Percentiles rank a stretch among this genome's conserved stretches.
Evolutionary conservation across 2,113 vertebrate species (phyloP).

Genomic region (Acinonyx jubatus): DNA sequence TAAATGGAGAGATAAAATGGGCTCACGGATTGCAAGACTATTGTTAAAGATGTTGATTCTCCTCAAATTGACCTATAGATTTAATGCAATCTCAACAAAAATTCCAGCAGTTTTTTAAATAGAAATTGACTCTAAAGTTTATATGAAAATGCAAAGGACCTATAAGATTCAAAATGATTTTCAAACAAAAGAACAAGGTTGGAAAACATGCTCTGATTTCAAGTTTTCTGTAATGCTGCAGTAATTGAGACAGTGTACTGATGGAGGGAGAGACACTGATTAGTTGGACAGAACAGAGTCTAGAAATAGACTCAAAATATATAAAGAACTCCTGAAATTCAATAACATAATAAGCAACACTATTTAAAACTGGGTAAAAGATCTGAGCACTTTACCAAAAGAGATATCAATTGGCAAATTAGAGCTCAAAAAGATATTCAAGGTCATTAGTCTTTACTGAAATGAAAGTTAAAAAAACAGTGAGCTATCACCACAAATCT

Average conservation of each 20-base stretch:
- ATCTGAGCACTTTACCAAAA: neutral
- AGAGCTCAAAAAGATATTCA: neutral
- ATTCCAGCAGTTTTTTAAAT: neutral
- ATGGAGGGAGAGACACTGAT: neutral
- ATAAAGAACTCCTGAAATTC: neutral
- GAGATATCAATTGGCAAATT: neutral
- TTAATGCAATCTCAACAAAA: neutral
- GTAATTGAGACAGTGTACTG: neutral
- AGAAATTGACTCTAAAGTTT: constrained; percentile 21
- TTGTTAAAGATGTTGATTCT: neutral
- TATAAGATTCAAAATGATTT: neutral
- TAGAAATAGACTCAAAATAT: neutral
- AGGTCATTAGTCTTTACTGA: neutral
- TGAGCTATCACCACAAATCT: neutral
- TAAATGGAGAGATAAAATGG: neutral
- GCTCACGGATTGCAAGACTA: neutral
- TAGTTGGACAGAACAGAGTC: neutral
- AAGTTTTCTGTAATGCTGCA: neutral
- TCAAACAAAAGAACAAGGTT: neutral
- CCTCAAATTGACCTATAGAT: neutral
- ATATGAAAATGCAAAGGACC: neutral
- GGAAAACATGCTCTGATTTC: neutral
- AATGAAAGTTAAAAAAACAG: constrained; percentile 23
- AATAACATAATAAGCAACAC: neutral
- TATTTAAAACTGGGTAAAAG: neutral